Evolutionary conservation across 2,113 vertebrate species (phyloP).

Genomic region (Phylloscopus trochiloides): DNA sequence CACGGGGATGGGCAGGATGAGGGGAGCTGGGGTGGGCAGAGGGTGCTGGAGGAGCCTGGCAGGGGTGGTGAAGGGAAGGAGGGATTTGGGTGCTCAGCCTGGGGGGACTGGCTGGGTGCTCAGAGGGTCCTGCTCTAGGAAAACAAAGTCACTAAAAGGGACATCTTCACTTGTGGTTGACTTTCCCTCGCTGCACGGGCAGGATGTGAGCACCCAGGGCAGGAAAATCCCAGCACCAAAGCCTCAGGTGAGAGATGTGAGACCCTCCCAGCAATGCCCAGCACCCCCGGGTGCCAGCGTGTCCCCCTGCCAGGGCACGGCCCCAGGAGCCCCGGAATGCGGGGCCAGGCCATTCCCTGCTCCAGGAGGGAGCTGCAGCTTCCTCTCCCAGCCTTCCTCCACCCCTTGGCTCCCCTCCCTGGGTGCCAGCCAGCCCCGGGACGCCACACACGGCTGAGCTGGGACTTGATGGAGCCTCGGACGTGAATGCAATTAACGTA

Average conservation of each 20-base stretch:
- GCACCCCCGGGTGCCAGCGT: background rate
- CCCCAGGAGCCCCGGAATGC: background rate
- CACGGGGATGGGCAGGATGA: background rate
- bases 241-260: background rate
- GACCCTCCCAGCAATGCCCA: background rate
- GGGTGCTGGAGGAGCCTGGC: background rate
- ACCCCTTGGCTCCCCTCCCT: background rate
- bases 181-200: background rate
- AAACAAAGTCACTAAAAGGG: background rate
- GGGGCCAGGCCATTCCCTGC: background rate
- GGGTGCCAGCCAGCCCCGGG: slow-evolving; percentile 61
- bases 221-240: background rate
- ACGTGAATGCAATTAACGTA: background rate
- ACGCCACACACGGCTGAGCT: background rate
- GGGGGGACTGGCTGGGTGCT: background rate
- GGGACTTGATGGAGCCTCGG: slow-evolving; percentile 41
- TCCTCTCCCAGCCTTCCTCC: background rate
- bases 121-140: background rate
- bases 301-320: background rate
- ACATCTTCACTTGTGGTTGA: background rate
- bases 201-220: background rate
- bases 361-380: background rate
- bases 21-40: background rate
- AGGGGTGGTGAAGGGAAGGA: background rate
- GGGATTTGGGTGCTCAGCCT: background rate